phyloP scores from a whole-genome alignment of 2,888 invertebrate genomes.

The Helicoverpa assulta region DNA sequence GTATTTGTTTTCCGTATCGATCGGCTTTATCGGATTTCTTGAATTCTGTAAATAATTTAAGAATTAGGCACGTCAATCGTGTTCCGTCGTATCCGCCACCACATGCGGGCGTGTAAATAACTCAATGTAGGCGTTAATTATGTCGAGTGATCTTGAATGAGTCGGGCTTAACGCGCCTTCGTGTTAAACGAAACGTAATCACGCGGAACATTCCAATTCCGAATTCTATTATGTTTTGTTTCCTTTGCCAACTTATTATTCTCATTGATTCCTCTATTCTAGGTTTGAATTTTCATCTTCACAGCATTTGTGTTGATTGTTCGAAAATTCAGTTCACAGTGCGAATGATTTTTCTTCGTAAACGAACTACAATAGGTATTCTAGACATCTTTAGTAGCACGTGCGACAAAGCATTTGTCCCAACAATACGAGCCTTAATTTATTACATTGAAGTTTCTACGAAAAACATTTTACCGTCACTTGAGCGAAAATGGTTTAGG shows the following conservation, averaged over 20 bases:
- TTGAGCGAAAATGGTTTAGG: slow-evolving; percentile 31
- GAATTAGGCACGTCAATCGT: slow-evolving; percentile 76
- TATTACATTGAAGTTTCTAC: background rate
- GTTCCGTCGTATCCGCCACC: slow-evolving; percentile 76
- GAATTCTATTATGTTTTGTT: slow-evolving; percentile 62
- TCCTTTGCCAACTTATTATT: slow-evolving; percentile 32
- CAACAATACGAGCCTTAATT: slow-evolving; percentile 1
- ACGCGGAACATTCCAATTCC: slow-evolving; percentile 76
- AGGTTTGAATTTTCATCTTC: background rate
- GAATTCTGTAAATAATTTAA: slow-evolving; percentile 70
- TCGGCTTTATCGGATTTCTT: slow-evolving; percentile 47
- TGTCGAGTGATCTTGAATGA: slow-evolving; percentile 85
- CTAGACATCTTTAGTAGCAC: background rate
- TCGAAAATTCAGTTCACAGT: background rate
- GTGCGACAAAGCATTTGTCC: slow-evolving; percentile 1
- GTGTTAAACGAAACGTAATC: slow-evolving; percentile 78
- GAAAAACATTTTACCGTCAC: slow-evolving; percentile 13
- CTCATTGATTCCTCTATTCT: background rate
- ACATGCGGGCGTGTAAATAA: slow-evolving; percentile 88
- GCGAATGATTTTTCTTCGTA: background rate
- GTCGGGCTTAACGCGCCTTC: slow-evolving; percentile 64
- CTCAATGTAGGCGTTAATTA: slow-evolving; percentile 86
- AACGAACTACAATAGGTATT: background rate
- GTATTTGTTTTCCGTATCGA: slow-evolving; percentile 27
- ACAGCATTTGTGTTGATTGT: background rate